Base-by-base conservation (phyloP, 2,888 invertebrate genomes). In the Machimus atricapillus region DNA sequence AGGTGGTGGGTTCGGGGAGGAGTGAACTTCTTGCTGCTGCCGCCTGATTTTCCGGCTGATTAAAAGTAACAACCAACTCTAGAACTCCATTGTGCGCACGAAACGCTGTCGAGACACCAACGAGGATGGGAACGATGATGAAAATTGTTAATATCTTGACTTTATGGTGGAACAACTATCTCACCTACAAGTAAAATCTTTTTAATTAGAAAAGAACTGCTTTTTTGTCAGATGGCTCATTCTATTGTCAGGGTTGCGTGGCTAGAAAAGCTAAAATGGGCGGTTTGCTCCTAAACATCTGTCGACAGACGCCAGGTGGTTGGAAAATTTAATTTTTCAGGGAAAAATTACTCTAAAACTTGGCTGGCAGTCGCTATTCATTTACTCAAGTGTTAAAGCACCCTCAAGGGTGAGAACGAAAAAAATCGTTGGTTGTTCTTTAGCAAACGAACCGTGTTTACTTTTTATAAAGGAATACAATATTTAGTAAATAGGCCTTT, bases 31-130 rank as follows among this genome's bases (percentile, higher is more conserved):
- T n/a, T 27, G 27, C 23, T 66, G 27, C n/a, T 19, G 8, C 27
- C 27, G 79, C 27, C 27, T 46, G 79, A 79, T 56, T 79, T 79
- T 79, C 79, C 1, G 46, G 79, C 31, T 79, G 79, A 79, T 79
- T 79, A 79, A 34, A 79, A 52, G n/a, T 52, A 78, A 79, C 46
- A 66, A 46, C 79, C 79, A 52, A 27, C 79, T 78, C 43, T 66
- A 66, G 66, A 52, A 40, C 78, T 79, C 27, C 52, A 79, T 79
- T 79, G 79, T 56, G 27, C 27, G 79, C 79, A 79, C 52, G 52
- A 79, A 79, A 79, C 52, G n/a, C 31, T 31, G 31, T 34, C 66
- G 27, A 66, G 66, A 66, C 66, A 66, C n/a, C 52, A n/a, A n/a
- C 52, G 8, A 66, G 66, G 66, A 12, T 66, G 66, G 66, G 66